Conservation (phyloP, 2,113 vertebrate species). For the Mungos mungo region DNA sequence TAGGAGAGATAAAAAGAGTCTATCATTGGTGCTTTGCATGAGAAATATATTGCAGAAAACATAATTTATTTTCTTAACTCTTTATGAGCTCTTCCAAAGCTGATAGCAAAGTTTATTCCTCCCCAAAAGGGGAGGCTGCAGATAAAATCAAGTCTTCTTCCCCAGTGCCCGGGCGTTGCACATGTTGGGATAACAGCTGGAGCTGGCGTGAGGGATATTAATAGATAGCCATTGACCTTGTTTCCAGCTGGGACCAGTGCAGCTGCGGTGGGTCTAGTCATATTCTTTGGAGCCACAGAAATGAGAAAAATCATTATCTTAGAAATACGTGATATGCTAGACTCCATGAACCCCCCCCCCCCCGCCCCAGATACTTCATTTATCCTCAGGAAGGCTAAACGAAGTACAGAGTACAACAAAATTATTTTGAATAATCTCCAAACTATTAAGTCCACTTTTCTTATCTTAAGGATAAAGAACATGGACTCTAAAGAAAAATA, state of each 20-base stretch:
- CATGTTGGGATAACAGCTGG: constrained; percentile 73
- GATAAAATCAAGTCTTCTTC: not conserved
- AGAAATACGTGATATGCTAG: constrained; percentile 16
- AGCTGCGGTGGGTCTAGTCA: not conserved
- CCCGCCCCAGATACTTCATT: not conserved
- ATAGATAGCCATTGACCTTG: constrained; percentile 72
- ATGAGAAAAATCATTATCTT: constrained; percentile 55
- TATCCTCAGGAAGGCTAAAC: not conserved
- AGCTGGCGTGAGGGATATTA: constrained; percentile 69
- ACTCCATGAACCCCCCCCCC: not conserved
- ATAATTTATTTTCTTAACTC: not conserved
- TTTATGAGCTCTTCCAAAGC: constrained; percentile 32
- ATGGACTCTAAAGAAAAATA: not conserved
- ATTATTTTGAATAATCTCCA: not conserved
- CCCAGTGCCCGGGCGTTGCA: not conserved
- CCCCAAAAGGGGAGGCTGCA: not conserved
- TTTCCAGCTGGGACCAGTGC: constrained; percentile 11
- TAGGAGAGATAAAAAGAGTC: not conserved
- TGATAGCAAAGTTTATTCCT: constrained; percentile 22
- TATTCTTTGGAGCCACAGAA: constrained; percentile 62
- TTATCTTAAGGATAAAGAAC: not conserved
- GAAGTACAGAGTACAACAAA: not conserved
- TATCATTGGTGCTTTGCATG: not conserved
- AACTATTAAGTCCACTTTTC: not conserved
- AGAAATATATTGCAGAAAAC: constrained; percentile 36